These are phyloP conservation scores for Sandelia bainsii DNA, from an alignment of 2,797 vertebrate species.

Conservation along the genomic window DNA sequence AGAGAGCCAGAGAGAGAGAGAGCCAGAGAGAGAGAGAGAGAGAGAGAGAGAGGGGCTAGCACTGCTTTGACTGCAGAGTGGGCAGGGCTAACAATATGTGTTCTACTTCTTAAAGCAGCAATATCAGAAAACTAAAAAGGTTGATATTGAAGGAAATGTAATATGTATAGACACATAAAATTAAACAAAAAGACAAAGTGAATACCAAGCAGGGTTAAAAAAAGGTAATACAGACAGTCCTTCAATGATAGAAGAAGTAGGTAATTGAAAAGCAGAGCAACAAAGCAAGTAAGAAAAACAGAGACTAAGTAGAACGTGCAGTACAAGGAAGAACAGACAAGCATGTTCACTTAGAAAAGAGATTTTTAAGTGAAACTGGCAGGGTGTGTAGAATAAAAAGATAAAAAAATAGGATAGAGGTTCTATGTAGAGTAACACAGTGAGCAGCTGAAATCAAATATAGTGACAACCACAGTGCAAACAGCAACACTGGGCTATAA, in stretches of 20 bases:
- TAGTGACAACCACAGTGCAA: slow-evolving; percentile 32
- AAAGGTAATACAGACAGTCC: not conserved
- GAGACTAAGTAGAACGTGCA: too few relatives aligned
- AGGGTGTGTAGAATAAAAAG: too few relatives aligned
- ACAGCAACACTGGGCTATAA: slow-evolving; percentile 42
- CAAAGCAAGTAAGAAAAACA: too few relatives aligned
- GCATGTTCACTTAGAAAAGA: too few relatives aligned
- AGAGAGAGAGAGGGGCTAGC: slow-evolving; percentile 15
- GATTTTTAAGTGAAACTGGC: too few relatives aligned
- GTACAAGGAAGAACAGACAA: too few relatives aligned
- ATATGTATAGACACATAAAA: not conserved
- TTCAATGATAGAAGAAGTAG: not conserved
- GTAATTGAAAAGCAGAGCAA: not conserved
- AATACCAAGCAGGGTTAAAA: not conserved
- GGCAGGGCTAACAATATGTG: slow-evolving; percentile 57
- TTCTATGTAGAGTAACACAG: not conserved
- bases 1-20: slow-evolving; percentile 19
- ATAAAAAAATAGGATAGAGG: not conserved
- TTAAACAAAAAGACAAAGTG: slow-evolving; percentile 17
- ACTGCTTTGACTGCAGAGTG: slow-evolving; percentile 71
- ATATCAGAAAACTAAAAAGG: slow-evolving; percentile 37
- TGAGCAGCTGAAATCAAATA: slow-evolving; percentile 13
- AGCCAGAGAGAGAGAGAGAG: slow-evolving; percentile 13
- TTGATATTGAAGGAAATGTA: not conserved
- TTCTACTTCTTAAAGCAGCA: slow-evolving; percentile 64